These are phyloP conservation scores for Creontiades dilutus DNA, from an alignment of 2,888 invertebrate genomes.

Conservation along the genomic window DNA sequence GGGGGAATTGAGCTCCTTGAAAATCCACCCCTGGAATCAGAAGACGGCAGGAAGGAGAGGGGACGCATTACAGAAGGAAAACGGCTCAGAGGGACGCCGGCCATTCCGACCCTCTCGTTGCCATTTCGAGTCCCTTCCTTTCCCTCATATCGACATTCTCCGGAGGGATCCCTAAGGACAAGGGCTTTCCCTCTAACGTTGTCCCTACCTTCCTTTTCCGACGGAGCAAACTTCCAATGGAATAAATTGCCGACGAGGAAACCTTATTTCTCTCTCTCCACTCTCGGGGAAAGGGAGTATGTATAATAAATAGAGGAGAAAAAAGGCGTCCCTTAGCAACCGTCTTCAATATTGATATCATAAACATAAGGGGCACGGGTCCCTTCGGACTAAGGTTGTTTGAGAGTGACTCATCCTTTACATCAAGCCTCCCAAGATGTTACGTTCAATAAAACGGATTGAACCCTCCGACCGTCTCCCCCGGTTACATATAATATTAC, in stretches of 20 bases:
- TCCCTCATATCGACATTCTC: slow-evolving; percentile 58
- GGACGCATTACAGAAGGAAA: slow-evolving; percentile 53
- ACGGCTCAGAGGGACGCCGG: slow-evolving; percentile 68
- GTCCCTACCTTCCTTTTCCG: slow-evolving; percentile 60
- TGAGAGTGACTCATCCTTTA: slow-evolving; percentile 55
- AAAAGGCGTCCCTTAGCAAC: slow-evolving; percentile 67
- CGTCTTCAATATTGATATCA: slow-evolving; percentile 65
- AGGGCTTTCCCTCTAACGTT: neutral
- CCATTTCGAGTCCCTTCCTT: slow-evolving; percentile 60
- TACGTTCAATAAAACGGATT: slow-evolving; percentile 58
- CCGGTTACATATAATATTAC: slow-evolving; percentile 20
- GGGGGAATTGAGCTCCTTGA: slow-evolving; percentile 43
- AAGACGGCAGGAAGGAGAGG: no score
- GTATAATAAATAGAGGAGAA: slow-evolving; percentile 66
- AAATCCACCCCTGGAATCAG: slow-evolving; percentile 31
- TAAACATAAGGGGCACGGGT: slow-evolving; percentile 59
- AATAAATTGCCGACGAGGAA: slow-evolving; percentile 61
- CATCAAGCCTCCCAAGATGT: slow-evolving; percentile 65
- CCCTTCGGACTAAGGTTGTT: slow-evolving; percentile 66
- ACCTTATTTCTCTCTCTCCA: slow-evolving; percentile 48
- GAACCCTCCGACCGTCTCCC: slow-evolving; percentile 6
- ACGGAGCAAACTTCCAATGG: slow-evolving; percentile 56
- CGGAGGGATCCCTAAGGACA: slow-evolving; percentile 53
- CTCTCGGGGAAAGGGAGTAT: slow-evolving; percentile 25
- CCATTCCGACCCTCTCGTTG: slow-evolving; percentile 63